Percentiles rank a stretch among this genome's conserved stretches.
These are phyloP conservation scores for Andrena minutula DNA, from an alignment of 2,888 invertebrate species.

Conservation along the genomic window DNA sequence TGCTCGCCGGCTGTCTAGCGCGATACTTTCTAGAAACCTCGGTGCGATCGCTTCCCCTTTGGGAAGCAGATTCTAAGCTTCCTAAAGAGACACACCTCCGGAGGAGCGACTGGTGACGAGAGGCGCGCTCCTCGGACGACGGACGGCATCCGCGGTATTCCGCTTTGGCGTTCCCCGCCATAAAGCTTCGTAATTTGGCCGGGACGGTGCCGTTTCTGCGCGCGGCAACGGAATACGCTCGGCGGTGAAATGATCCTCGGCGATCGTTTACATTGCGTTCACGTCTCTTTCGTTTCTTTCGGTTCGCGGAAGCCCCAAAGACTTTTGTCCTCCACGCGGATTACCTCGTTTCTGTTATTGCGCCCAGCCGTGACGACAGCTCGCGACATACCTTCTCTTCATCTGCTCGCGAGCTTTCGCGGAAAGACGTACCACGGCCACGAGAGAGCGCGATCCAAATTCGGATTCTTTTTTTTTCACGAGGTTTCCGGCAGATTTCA, in stretches of 20 bases:
- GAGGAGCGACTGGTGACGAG: no score
- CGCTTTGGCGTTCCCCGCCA: constrained; percentile 14
- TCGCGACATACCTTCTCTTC: background rate
- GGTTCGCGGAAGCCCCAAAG: constrained; percentile 46
- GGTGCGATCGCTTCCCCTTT: background rate
- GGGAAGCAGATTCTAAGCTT: background rate
- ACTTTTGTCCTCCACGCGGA: constrained; percentile 51
- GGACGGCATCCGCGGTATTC: constrained; percentile 15
- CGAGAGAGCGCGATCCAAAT: background rate
- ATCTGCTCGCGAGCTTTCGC: background rate
- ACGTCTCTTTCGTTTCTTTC: constrained; percentile 55
- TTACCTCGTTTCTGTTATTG: constrained; percentile 59
- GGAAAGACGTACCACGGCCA: background rate
- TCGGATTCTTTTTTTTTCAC: background rate
- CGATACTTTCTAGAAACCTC: background rate
- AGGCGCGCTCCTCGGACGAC: background rate
- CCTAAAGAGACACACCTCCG: no score
- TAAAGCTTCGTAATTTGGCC: constrained; percentile 49
- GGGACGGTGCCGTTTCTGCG: constrained; percentile 17
- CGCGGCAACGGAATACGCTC: constrained; percentile 36
- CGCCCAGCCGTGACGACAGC: constrained; percentile 10
- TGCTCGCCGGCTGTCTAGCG: background rate
- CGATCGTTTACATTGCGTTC: constrained; percentile 69
- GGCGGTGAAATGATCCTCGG: constrained; percentile 19
- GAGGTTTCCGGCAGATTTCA: background rate